Evolutionary conservation across 2,113 vertebrate genomes (phyloP).

Genomic region (Apodemus sylvaticus): DNA sequence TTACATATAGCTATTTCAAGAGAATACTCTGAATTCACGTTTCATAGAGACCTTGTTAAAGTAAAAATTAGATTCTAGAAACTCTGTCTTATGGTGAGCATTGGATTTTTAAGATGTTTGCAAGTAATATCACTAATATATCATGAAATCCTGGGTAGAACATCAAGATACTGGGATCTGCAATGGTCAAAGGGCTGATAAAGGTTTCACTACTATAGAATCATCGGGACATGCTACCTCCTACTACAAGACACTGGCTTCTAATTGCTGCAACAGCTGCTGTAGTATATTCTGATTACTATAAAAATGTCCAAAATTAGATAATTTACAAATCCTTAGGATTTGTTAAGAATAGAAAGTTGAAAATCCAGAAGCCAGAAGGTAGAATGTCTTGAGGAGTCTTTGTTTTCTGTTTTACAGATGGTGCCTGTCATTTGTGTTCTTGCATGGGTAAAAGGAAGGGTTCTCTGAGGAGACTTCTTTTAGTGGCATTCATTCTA

Average conservation of each 20-base stretch:
- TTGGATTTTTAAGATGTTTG: not conserved
- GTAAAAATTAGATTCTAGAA: not conserved
- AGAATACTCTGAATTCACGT: not conserved
- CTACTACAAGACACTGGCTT: not conserved
- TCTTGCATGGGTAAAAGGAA: fast-evolving
- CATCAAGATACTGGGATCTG: not conserved
- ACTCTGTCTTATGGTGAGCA: not conserved
- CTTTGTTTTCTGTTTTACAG: not conserved
- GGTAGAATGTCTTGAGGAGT: not conserved
- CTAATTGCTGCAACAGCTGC: not conserved
- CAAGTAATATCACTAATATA: not conserved
- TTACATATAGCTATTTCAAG: not conserved
- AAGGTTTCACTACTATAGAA: not conserved
- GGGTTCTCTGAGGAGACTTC: fast-evolving
- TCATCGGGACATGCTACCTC: not conserved
- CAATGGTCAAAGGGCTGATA: not conserved
- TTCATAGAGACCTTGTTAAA: not conserved
- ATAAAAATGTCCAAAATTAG: not conserved
- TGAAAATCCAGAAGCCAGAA: not conserved
- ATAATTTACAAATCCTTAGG: not conserved
- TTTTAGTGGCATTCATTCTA: not conserved
- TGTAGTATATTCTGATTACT: not conserved
- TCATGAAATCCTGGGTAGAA: not conserved
- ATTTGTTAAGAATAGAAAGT: not conserved
- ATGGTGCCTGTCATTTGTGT: not conserved